Evolutionary conservation across 1,140 invertebrate species (phyloP).

Genomic region (Lepidurus couesii): DNA sequence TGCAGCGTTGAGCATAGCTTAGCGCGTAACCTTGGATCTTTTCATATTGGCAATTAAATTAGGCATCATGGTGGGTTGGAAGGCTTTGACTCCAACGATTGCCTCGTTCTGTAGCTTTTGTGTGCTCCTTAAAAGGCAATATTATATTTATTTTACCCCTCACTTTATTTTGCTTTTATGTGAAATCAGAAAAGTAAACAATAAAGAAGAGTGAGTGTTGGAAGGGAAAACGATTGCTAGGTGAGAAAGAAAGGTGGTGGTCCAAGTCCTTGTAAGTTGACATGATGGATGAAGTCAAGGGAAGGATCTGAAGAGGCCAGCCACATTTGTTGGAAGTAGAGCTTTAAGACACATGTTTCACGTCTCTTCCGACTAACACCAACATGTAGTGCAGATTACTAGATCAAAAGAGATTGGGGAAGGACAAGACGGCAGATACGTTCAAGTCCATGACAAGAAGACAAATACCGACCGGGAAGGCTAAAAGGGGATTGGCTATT

Average conservation of each 20-base stretch:
- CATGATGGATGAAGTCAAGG: background rate
- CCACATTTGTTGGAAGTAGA: background rate
- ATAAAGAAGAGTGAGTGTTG: background rate
- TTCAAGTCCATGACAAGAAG: background rate
- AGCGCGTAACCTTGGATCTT: slow-evolving; percentile 3
- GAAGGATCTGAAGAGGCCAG: background rate
- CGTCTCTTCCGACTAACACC: background rate
- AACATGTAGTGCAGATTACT: background rate
- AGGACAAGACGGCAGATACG: background rate
- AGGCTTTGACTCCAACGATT: too few relatives aligned
- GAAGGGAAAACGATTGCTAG: background rate
- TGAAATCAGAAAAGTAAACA: too few relatives aligned
- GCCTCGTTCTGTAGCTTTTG: too few relatives aligned
- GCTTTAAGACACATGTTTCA: background rate
- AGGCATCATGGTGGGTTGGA: background rate
- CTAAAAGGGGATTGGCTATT: background rate
- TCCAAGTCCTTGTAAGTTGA: background rate
- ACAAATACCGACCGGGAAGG: background rate
- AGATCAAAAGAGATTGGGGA: background rate
- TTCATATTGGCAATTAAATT: background rate
- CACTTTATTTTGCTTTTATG: too few relatives aligned
- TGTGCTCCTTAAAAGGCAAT: too few relatives aligned
- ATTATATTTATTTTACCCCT: too few relatives aligned
- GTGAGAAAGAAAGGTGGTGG: background rate
- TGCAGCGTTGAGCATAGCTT: background rate